Evolutionary conservation across 2,113 vertebrate genomes (phyloP).

Genomic region (Pheucticus melanocephalus): DNA sequence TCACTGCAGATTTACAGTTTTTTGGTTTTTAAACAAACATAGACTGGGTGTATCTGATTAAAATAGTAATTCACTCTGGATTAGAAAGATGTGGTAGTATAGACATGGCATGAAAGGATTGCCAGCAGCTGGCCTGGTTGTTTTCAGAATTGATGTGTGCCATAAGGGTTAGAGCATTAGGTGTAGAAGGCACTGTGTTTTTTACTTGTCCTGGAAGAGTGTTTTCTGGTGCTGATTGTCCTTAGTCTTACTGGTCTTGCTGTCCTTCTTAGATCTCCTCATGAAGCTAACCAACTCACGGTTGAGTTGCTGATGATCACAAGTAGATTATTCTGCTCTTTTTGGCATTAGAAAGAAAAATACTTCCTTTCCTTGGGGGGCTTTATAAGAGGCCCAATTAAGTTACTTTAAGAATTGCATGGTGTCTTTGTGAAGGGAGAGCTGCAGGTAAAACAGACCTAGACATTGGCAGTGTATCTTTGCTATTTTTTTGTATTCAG

Average conservation of each 20-base stretch:
- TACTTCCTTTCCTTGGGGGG: neutral
- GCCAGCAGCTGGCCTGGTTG: neutral
- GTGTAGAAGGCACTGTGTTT: neutral
- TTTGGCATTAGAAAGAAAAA: neutral
- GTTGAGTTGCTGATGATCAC: neutral
- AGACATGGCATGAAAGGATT: neutral
- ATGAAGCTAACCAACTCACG: neutral
- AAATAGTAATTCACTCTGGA: neutral
- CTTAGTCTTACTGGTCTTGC: neutral
- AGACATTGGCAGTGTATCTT: neutral
- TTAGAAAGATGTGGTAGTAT: neutral
- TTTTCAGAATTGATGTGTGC: neutral
- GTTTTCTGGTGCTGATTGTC: neutral
- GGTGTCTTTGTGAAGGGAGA: neutral
- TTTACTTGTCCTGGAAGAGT: neutral
- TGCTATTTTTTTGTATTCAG: neutral
- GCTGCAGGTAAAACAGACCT: neutral
- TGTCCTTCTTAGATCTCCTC: neutral
- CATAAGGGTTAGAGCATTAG: neutral
- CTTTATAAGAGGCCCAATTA: neutral
- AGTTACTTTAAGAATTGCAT: neutral
- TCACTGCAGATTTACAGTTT: neutral
- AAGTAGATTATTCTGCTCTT: neutral
- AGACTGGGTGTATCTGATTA: neutral
- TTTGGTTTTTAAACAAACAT: neutral